Evolutionary conservation across 2,113 vertebrate species (phyloP), one percentile per base, ranked within the genome.

Genomic region (Cettia cetti): DNA sequence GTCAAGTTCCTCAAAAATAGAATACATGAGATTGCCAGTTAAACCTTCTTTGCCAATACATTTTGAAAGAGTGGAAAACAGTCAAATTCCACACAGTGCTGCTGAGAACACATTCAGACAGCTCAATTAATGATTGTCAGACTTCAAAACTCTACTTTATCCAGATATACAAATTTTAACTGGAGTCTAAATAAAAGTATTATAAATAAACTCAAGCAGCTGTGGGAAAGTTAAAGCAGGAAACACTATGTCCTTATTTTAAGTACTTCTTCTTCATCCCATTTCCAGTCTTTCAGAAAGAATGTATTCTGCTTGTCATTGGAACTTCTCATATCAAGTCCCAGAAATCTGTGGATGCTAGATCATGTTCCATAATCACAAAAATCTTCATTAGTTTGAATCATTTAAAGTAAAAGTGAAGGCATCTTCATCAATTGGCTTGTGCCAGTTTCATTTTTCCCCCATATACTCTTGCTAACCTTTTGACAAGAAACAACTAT

Each of bases 1-100:
- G 42, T 68, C 82, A 92, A 78, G 24, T 78, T 80, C 33, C 39
- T 37, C 65, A 69, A 56, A 97, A 93, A 74, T 11, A 83, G 54
- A 82, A 85, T 63, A 47, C 33, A 35, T 17, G 88, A 47, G 18
- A 59, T 66, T 63, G 4, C 68, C 20, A 59, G 26, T 86, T 74
- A 84, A 74, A 82, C 47, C 20, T 64, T 49, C 53, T 72, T 86
- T 85, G 37, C 26, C 76, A 85, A 54, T 85, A 64, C 72, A 16
- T 56, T 95, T 86, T 60, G 60, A 69, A 97, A 89, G 13, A 26
- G 56, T 7, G 15, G 50, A 65, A 91, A 84, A 45, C 27, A 82
- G 35, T 81, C 10, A 37, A 78, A 75, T 28, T 86, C 52, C 13
- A 70, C 23, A 26, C 3, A 74, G 15, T 87, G 15, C 42, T 74